Conservation (phyloP, 1,140 invertebrate species). For the Lepidurus couesii region DNA sequence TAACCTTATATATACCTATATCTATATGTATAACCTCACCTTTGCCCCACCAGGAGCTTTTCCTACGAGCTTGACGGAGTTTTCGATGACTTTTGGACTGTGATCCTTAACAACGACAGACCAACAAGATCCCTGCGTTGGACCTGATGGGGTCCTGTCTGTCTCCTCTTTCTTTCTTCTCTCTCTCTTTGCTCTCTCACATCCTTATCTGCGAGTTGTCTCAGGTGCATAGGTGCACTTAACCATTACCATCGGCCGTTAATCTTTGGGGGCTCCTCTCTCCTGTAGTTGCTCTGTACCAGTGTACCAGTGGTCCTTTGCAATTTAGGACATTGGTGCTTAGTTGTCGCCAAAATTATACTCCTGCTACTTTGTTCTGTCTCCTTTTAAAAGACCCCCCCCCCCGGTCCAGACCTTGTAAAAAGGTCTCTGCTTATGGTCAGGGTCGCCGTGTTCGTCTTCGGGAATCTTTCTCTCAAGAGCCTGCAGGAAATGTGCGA, state of each 20-base stretch:
- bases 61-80: not conserved
- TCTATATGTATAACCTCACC: not conserved
- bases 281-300: not conserved
- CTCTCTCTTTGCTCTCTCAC: not conserved
- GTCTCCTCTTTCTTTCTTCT: no score
- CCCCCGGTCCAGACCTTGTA: not conserved
- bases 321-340: no score
- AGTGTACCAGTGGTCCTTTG: not conserved
- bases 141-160: not conserved
- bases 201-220: not conserved
- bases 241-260: not conserved
- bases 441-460: not conserved
- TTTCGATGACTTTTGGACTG: not conserved
- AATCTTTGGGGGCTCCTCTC: not conserved
- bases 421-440: not conserved
- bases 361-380: not conserved
- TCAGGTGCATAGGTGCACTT: slow-evolving; percentile 2
- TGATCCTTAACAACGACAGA: not conserved
- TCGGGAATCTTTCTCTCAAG: not conserved
- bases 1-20: not conserved
- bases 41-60: not conserved
- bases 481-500: slow-evolving; percentile 11
- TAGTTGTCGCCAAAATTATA: not conserved
- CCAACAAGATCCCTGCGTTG: not conserved
- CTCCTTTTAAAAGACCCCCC: not conserved